Evolutionary conservation across 2,113 vertebrate genomes (phyloP).

Genomic region (Mesitornis unicolor): DNA sequence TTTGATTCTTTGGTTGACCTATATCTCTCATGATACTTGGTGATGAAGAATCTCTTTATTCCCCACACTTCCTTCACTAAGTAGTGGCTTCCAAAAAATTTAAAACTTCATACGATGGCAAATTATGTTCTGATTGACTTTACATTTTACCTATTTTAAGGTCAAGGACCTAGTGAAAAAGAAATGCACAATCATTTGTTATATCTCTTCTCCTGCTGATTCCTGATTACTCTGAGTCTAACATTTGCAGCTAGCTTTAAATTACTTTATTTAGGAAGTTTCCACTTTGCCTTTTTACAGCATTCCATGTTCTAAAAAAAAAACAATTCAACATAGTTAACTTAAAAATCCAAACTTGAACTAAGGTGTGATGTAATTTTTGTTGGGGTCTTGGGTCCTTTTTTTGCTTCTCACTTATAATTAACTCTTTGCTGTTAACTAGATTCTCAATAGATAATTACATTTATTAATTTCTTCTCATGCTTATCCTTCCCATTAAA

Average conservation of each 20-base stretch:
- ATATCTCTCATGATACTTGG: background rate
- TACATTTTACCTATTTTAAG: background rate
- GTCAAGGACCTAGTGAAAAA: background rate
- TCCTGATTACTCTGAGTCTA: background rate
- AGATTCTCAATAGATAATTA: background rate
- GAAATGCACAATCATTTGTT: accelerated
- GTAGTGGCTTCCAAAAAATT: background rate
- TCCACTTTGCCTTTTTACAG: background rate
- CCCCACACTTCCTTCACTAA: accelerated
- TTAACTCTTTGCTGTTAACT: accelerated
- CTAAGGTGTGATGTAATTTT: accelerated
- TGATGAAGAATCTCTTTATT: background rate
- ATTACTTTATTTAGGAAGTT: background rate
- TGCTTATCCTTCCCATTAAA: background rate
- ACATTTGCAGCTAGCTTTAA: background rate
- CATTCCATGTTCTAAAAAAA: background rate
- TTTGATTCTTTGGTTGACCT: background rate
- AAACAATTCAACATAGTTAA: background rate
- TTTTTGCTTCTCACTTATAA: accelerated
- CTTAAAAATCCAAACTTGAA: background rate
- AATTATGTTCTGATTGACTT: background rate
- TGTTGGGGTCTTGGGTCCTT: accelerated
- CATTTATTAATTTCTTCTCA: background rate
- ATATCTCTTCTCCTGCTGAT: accelerated
- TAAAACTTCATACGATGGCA: background rate